Evolutionary conservation across 2,113 vertebrate genomes (phyloP), one percentile per base, ranked within the genome.

Genomic region (Seriola dumerili): DNA sequence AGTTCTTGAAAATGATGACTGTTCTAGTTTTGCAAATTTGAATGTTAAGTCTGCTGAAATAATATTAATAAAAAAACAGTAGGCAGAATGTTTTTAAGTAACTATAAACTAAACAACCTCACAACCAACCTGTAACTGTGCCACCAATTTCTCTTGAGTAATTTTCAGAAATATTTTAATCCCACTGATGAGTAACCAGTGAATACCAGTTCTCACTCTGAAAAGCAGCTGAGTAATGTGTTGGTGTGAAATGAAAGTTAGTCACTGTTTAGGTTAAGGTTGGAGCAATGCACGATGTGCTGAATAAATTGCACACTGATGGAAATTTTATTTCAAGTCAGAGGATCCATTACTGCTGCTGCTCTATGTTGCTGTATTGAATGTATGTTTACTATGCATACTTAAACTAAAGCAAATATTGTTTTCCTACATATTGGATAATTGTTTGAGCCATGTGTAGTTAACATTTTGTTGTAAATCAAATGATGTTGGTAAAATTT

Each of bases 271-370:
- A 67, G 38, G 58, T 75, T 78, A 13, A 75, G 42, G n/a, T 71
- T 81, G 58, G 46, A 52, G 50, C 62, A 54, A n/a, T 46, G 8
- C 40, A 44, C 63, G 16, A 70, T 80, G 72, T 66, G 21, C n/a
- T 80, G 57, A 76, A 88, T 80, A 69, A 79, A 81, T 78, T 71
- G 79, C 23, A 52, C 72, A 55, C 12, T 75, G 70, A 65, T 55
- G 38, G n/a, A 69, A 71, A 73, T 77, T 82, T 48, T 50, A 88
- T 73, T 62, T 66, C 5, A 29, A 38, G 42, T 52, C 55, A 32
- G 12, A 59, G 50, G 59, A 80, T 85, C 70, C 23, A 40, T 70
- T n/a, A 23, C 23, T 10, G 21, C 68, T 70, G 66, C 21, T 32
- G 63, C 44, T 48, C 9, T 10, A 14, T 32, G 29, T 16, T 3